Percentiles rank a stretch among this genome's conserved stretches.
Evolutionary conservation across 2,113 vertebrate genomes (phyloP).

Genomic region (Erinaceus europaeus): DNA sequence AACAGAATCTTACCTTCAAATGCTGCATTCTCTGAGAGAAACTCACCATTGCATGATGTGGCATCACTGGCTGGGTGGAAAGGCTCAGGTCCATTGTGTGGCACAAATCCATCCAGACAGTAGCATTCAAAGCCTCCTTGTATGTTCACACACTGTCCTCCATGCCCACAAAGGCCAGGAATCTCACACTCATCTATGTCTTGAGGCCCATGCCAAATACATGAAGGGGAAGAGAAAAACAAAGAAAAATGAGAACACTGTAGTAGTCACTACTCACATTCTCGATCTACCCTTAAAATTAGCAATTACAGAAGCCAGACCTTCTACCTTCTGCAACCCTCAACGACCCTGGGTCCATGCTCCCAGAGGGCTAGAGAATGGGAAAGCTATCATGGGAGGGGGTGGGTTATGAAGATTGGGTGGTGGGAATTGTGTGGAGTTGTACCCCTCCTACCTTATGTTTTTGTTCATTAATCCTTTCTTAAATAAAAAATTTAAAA

Average conservation of each 20-base stretch:
- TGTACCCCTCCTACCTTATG: no score
- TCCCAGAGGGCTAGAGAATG: no score
- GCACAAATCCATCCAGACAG: constrained; percentile 86
- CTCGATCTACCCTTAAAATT: not conserved
- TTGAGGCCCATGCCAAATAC: constrained; percentile 67
- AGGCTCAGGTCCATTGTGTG: constrained; percentile 80
- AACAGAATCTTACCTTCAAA: not conserved
- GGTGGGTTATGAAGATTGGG: no score
- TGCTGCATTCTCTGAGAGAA: not conserved
- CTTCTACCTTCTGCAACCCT: no score
- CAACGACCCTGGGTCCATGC: no score
- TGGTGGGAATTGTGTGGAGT: no score
- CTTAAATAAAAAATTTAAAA: no score
- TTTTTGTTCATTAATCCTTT: no score
- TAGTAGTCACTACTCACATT: not conserved
- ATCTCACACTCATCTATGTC: constrained; percentile 90
- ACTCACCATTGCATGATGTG: constrained; percentile 86
- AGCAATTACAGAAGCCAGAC: no score
- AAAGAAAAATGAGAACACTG: not conserved
- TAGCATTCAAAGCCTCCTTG: constrained; percentile 88
- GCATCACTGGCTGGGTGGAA: constrained; percentile 80
- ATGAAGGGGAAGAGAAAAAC: not conserved
- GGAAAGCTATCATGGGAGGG: no score
- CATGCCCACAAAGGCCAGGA: constrained; percentile 83
- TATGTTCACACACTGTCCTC: constrained; percentile 87